A percentile compares a stretch with the other conserved stretches of the same genome.
These are phyloP conservation scores for Hydroisotoma schaefferi DNA, from an alignment of 2,888 invertebrate species.

Conservation along the genomic window DNA sequence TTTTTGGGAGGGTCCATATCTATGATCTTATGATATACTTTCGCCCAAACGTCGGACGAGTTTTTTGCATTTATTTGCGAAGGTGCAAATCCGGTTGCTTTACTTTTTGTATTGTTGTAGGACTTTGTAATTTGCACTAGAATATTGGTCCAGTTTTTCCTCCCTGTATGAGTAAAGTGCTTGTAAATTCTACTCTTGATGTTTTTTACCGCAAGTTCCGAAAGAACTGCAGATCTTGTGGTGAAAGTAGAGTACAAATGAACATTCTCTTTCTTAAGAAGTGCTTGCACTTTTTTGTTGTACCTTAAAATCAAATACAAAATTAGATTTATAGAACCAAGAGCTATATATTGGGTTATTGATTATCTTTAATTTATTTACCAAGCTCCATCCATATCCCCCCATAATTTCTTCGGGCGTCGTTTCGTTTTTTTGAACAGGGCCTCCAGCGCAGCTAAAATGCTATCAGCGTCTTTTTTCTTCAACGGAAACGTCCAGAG, in stretches of 20 bases:
- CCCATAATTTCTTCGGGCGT: conserved; percentile 4
- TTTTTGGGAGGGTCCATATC: neutral
- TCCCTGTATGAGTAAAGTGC: neutral
- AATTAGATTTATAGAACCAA: neutral
- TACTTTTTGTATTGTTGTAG: conserved; percentile 4
- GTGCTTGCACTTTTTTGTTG: neutral
- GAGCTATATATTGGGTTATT: too few species aligned
- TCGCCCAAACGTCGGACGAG: neutral
- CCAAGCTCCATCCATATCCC: conserved; percentile 6
- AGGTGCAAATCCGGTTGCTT: neutral
- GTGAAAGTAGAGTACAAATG: conserved; percentile 3
- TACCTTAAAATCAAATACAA: too few species aligned
- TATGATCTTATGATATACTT: conserved; percentile 7
- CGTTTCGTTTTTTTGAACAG: conserved; percentile 15
- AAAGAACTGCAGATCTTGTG: neutral
- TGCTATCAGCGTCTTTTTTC: neutral
- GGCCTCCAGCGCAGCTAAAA: neutral
- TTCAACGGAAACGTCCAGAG: neutral
- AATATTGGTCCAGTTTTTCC: neutral
- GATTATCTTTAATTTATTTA: too few species aligned
- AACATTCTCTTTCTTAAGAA: conserved; percentile 1
- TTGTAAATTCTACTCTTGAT: conserved; percentile 4
- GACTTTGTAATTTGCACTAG: neutral
- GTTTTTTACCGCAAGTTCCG: conserved; percentile 5
- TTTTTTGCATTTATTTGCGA: conserved; percentile 4